Conservation (phyloP, 2,797 vertebrate species). For the Mallotus villosus region DNA sequence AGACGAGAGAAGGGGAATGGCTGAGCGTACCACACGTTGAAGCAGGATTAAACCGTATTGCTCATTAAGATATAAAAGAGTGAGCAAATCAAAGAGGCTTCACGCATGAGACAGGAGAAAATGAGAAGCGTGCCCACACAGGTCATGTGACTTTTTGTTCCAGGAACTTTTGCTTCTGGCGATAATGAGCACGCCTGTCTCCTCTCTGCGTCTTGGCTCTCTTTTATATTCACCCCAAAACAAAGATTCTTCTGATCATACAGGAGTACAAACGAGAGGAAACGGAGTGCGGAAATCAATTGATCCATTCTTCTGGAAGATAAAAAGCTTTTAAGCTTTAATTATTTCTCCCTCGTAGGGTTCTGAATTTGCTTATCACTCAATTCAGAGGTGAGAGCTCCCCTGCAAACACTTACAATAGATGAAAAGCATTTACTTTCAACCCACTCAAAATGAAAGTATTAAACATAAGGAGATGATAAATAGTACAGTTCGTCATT, state of each 20-base stretch:
- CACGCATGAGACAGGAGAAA: slow-evolving; percentile 44
- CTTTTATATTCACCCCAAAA: slow-evolving; percentile 48
- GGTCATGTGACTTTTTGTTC: slow-evolving; percentile 73
- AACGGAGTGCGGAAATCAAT: slow-evolving; percentile 53
- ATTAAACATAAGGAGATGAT: slow-evolving; percentile 13
- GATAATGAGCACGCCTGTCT: slow-evolving; percentile 76
- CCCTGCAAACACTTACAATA: slow-evolving; percentile 49
- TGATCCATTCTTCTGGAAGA: slow-evolving; percentile 63
- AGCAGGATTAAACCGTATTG: slow-evolving; percentile 54
- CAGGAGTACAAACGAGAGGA: slow-evolving; percentile 54
- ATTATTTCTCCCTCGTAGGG: slow-evolving; percentile 70
- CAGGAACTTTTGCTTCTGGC: slow-evolving; percentile 67
- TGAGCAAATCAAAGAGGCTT: slow-evolving; percentile 70
- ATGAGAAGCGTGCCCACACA: slow-evolving; percentile 62
- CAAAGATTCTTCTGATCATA: slow-evolving; percentile 74
- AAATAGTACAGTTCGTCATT: slow-evolving; percentile 4
- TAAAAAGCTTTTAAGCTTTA: slow-evolving; percentile 71
- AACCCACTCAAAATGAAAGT: slow-evolving; percentile 28
- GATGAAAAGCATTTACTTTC: slow-evolving; percentile 46
- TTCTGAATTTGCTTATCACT: slow-evolving; percentile 71
- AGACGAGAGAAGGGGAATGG: slow-evolving; percentile 34
- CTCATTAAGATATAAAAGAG: slow-evolving; percentile 72
- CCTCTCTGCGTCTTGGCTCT: slow-evolving; percentile 53
- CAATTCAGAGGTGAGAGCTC: slow-evolving; percentile 60
- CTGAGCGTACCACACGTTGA: slow-evolving; percentile 48